Evolutionary conservation across 35 echinoderm and acorn worm genomes (phyloP), one percentile per base, ranked within the genome.

Genomic region (Lytechinus pictus): DNA sequence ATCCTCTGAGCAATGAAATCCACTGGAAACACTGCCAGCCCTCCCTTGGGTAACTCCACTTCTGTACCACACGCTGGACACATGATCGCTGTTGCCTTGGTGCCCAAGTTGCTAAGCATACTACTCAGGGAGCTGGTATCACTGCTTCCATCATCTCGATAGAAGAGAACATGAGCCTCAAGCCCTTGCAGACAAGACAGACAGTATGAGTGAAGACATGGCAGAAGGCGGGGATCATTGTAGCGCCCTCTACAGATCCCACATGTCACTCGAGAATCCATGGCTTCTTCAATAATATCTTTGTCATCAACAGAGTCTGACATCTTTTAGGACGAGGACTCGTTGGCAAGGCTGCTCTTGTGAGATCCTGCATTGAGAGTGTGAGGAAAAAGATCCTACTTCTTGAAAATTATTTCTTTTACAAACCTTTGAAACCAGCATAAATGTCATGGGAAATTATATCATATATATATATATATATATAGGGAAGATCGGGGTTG

Each of bases 141-240:
- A 90, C 95, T 97, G 55, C 94, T 92, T n/a, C 53, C 60, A 16
- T 51, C 87, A 52, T 97, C 96, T 9, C 93, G 94, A 44, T 94
- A 95, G 24, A 72, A 97, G 9, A 98, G 52, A 27, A 99, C 86
- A 79, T 96, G 95, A 33, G 98, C 89, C 12, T 97, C 96, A 6
- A 99, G 93, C 19, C 94, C 94, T 57, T 95, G 93, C 19, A 99
- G 92, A 94, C 98, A 99, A 16, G 86, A 51, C 21, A 94, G 58
- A 14, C 98, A 99, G 92, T 98, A 99, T 7, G 96, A 96, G 94
- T 99, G 98, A 28, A 99, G 96, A 87, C 98, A 99, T 54, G 98
- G 98, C 33, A 99, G 92, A n/a, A 99, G 92, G 51, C 96, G 96
- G 27, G 98, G 98, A 87, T 99, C 98, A 44, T 90, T 97, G 57